A percentile compares a stretch with the other conserved stretches of the same genome.
These are phyloP conservation scores for Anableps anableps DNA, from an alignment of 2,797 vertebrate genomes.

Conservation along the genomic window DNA sequence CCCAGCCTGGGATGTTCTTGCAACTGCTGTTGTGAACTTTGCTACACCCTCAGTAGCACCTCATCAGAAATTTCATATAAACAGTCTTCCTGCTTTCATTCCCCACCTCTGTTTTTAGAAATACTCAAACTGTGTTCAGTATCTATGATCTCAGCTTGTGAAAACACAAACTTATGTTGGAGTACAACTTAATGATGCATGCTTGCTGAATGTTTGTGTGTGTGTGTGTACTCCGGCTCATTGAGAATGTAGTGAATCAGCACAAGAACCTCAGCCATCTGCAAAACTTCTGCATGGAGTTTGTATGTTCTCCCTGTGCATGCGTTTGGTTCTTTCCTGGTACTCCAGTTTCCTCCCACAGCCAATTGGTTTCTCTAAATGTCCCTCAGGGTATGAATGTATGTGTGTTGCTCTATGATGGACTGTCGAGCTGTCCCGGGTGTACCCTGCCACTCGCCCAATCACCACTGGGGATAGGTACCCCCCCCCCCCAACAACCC, in stretches of 20 bases:
- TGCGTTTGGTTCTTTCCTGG: background rate
- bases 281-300: slow-evolving; percentile 16
- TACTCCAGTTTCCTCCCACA: background rate
- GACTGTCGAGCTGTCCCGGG: too few relatives aligned
- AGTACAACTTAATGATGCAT: slow-evolving; percentile 30
- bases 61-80: slow-evolving; percentile 28
- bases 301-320: background rate
- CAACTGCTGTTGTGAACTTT: slow-evolving; percentile 39
- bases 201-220: slow-evolving; percentile 9
- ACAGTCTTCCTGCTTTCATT: slow-evolving; percentile 17
- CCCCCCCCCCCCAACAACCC: too few relatives aligned
- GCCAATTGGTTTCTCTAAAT: too few relatives aligned
- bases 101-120: slow-evolving; percentile 12
- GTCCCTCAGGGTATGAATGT: too few relatives aligned
- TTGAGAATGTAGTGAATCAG: slow-evolving; percentile 64
- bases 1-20: too few relatives aligned
- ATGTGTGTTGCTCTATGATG: too few relatives aligned
- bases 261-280: slow-evolving; percentile 50
- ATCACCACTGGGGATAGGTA: too few relatives aligned
- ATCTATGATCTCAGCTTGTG: background rate
- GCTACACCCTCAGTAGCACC: slow-evolving; percentile 36
- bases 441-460: too few relatives aligned
- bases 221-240: background rate
- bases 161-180: slow-evolving; percentile 34
- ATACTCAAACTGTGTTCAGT: slow-evolving; percentile 20